phyloP scores from a whole-genome alignment of 2,888 invertebrate species.

The Acanthacorydalis orientalis region DNA sequence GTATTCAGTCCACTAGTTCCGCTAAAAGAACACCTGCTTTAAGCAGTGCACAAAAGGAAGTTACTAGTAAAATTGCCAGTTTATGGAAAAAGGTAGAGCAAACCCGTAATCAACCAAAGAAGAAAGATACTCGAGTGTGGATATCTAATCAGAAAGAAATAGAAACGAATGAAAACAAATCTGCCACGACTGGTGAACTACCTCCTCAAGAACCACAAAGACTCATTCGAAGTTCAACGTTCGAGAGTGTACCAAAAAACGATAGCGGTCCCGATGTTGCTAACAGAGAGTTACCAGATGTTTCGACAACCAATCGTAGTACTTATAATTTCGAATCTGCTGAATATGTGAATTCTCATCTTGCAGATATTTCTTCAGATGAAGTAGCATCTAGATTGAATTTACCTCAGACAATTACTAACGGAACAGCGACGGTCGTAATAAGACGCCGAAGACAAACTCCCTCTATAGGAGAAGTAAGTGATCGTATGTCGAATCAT shows the following conservation, averaged over 20 bases:
- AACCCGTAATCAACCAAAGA: constrained; percentile 36
- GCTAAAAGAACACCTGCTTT: constrained; percentile 13
- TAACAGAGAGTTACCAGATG: not conserved
- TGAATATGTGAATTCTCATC: not conserved
- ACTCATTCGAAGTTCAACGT: constrained; percentile 44
- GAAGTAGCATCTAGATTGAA: not conserved
- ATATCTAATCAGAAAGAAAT: constrained; percentile 21
- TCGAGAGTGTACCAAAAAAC: constrained; percentile 30
- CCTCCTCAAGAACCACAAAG: constrained; percentile 18
- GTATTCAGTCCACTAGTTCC: constrained; percentile 32
- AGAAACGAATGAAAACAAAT: no score
- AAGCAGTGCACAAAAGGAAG: constrained; percentile 30
- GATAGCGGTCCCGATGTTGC: not conserved
- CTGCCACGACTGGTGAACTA: no score
- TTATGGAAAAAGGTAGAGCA: constrained; percentile 67
- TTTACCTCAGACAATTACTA: no score
- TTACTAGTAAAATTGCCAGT: constrained; percentile 63
- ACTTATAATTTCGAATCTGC: not conserved
- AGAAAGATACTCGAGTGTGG: constrained; percentile 43
- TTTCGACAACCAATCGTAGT: not conserved
- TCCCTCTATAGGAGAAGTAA: no score
- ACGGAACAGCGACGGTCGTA: no score
- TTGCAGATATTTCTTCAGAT: not conserved
- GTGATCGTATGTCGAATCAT: no score
- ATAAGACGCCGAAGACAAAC: no score